Evolutionary conservation across 2,797 vertebrate genomes (phyloP), one percentile per base, ranked within the genome.

Genomic region (Hydrophis major): DNA sequence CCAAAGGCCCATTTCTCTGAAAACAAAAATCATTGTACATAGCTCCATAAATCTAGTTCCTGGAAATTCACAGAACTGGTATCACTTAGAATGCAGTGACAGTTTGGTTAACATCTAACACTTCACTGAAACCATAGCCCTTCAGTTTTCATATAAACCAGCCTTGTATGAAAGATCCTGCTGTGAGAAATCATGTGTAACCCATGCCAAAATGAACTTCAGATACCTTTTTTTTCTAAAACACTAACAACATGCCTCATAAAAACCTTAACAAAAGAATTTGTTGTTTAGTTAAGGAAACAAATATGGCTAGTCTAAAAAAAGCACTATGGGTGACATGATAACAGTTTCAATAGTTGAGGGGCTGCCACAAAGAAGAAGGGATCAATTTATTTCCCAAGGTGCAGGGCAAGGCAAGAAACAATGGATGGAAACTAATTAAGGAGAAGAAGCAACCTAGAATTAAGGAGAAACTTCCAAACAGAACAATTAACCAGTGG

Each of bases 51-150:
- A 89, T 92, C 10, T 32, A 27, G 42, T 93, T 91, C 32, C 89
- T 94, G 56, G 53, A 88, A 20, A 18, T 92, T 95, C 86, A 57
- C 50, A 87, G 94, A 87, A 93, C 28, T 94, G 86, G 88, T 91
- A 91, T 42, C n/a, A 86, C 55, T 90, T 61, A 91, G n/a, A 90
- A 16, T 25, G 13, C 47, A 89, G 56, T n/a, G 32, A 50, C 47
- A 56, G 18, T 61, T 86, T 59, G 88, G 53, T 83, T 28, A 12
- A 42, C 56, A 87, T 83, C 47, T 42, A 61, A 61, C 4, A 27
- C 20, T 8, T 32, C 53, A 59, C 14, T 32, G 13, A 93, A n/a
- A 78, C 7, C 37, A 6, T 53, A 4, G 18, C 27, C 32, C 6
- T 18, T 88, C 11, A 50, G 37, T 89, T 88, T 87, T 87, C 50